Base-by-base conservation (phyloP, 1,140 invertebrate genomes). In the Brachionus calyciflorus region DNA sequence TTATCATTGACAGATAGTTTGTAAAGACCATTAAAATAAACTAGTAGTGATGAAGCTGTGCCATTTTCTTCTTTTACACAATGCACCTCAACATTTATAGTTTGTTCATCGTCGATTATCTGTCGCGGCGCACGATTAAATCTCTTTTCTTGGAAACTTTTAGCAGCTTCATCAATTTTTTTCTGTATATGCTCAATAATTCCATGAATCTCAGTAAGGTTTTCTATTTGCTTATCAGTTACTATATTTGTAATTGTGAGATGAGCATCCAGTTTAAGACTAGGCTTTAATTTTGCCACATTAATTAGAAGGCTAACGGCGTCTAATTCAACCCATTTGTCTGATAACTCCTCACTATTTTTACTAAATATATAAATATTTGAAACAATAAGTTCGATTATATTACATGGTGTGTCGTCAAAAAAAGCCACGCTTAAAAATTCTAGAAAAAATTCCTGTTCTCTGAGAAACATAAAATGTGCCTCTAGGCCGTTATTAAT, bases 301-400 rank as follows among this genome's bases (percentile, higher is more conserved):
- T 44, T 65, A 10, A 65, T 10, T 12, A 65, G 17, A 26, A n/a
- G 24, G 21, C 12, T 41, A 10, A 65, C 7, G 3, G 60, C 40
- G 19, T 65, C 60, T 17, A 65, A n/a, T 24, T 65, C 60, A 26
- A 28, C 24, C 60, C 60, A 65, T 41, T 41, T 44, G 7, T 44
- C 14, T 3, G 44, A 17, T 12, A 44, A 21, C 24, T 65, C 60
- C 9, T 65, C 60, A 37, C 60, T 44, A 37, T 44, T 65, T 44
- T 65, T 65, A 41, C 60, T 65, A 19, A 41, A 65, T 1, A 65
- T 65, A n/a, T 65, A 65, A 24, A 65, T 28, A 26, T 65, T 65
- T 44, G 44, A 37, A 65, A 65, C 21, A 21, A 65, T 24, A 44
- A 44, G n/a, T 10, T 65, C 60, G 24, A 65, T 65, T 60, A 60